Percentiles rank a stretch among this genome's conserved stretches.
These are phyloP conservation scores for Heliconius himera DNA, from an alignment of 1,140 invertebrate species.

Conservation along the genomic window DNA sequence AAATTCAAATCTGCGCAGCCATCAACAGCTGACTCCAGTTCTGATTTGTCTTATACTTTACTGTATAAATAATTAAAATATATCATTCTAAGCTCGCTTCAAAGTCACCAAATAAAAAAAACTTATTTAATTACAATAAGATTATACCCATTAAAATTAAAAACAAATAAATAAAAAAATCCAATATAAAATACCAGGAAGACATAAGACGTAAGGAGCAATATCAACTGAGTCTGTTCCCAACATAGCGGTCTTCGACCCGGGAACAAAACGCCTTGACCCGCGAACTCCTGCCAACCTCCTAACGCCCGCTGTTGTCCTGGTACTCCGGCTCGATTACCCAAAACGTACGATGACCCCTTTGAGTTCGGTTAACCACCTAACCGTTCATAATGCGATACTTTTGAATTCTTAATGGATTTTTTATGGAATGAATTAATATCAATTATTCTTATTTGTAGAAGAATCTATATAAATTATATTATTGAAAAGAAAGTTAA, in stretches of 20 bases:
- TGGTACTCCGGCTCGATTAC: constrained; percentile 52
- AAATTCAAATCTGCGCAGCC: no score
- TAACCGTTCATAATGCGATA: neutral
- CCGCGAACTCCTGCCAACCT: constrained; percentile 60
- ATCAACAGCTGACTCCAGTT: no score
- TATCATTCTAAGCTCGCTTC: neutral
- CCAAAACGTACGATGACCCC: constrained; percentile 46
- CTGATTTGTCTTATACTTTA: no score
- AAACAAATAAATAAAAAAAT: neutral
- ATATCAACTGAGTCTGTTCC: constrained; percentile 49
- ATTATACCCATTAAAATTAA: neutral
- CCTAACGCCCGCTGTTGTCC: constrained; percentile 58
- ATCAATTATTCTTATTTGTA: neutral
- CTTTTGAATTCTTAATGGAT: neutral
- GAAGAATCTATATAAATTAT: neutral
- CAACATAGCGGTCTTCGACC: constrained; percentile 63
- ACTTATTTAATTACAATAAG: neutral
- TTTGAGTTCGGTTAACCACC: constrained; percentile 26
- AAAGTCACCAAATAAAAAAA: neutral
- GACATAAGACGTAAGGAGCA: constrained; percentile 59
- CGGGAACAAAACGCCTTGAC: constrained; percentile 66
- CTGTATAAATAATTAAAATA: no score
- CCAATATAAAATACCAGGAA: constrained; percentile 49
- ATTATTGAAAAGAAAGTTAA: neutral
- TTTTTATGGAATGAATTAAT: constrained; percentile 5